Conservation (phyloP, 2,888 invertebrate genomes). For the Atrina japonica region DNA sequence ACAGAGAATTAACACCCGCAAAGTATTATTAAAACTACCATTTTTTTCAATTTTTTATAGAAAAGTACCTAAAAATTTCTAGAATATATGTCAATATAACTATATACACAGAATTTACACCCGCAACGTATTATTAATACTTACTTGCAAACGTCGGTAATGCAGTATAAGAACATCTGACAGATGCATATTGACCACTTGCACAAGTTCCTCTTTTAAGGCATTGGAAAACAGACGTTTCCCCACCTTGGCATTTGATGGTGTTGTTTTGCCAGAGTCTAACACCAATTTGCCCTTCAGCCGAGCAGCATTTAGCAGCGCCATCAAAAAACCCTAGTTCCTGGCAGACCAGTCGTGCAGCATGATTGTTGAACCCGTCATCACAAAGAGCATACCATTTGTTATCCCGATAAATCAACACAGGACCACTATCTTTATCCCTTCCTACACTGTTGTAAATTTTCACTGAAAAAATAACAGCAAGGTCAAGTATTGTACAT, state of each 20-base stretch:
- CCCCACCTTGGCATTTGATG: constrained; percentile 75
- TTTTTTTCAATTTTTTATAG: too few species aligned
- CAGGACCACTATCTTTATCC: constrained; percentile 59
- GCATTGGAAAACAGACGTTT: constrained; percentile 4
- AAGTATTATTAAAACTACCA: too few species aligned
- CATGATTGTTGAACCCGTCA: constrained; percentile 86
- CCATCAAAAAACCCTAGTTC: constrained; percentile 79
- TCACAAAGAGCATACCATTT: constrained; percentile 84
- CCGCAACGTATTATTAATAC: too few species aligned
- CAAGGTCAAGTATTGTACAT: neutral
- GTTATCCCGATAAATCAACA: constrained; percentile 69
- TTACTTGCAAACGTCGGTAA: neutral
- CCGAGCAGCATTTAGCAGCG: constrained; percentile 58
- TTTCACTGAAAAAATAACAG: constrained; percentile 49
- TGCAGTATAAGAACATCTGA: constrained; percentile 40
- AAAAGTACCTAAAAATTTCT: too few species aligned
- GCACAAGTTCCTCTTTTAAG: constrained; percentile 40
- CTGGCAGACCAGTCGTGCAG: constrained; percentile 82
- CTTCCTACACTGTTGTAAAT: constrained; percentile 53
- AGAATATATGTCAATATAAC: too few species aligned
- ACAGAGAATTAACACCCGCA: too few species aligned
- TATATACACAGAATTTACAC: too few species aligned
- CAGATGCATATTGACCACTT: constrained; percentile 55
- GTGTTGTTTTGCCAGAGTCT: constrained; percentile 34
- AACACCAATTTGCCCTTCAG: constrained; percentile 45